phyloP scores from a whole-genome alignment of 2,797 vertebrate species.

The Enteromius afrohamiltoni region DNA sequence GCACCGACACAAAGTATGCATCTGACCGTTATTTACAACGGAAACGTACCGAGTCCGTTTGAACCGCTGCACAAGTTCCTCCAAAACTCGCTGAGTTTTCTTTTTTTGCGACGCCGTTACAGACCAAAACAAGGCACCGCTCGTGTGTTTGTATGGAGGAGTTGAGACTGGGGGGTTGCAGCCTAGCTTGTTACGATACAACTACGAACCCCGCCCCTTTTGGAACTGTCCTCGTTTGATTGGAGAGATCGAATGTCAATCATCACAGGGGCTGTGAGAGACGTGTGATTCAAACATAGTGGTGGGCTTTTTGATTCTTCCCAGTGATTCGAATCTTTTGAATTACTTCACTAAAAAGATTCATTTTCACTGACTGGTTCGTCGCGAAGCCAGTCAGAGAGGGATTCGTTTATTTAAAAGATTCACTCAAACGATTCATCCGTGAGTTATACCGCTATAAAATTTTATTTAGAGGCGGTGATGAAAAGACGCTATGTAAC shows the following conservation, averaged over 20 bases:
- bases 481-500: conserved; percentile 30
- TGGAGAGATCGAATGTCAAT: conserved; percentile 46
- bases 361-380: background rate
- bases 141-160: conserved; percentile 42
- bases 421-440: background rate
- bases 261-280: background rate
- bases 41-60: conserved; percentile 19
- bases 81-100: conserved; percentile 6
- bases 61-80: conserved; percentile 12
- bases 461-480: conserved; percentile 47
- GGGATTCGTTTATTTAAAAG: background rate
- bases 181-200: conserved; percentile 64
- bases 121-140: conserved; percentile 70
- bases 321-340: conserved; percentile 13
- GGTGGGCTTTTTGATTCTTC: background rate
- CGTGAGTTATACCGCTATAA: background rate
- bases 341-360: background rate
- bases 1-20: conserved; percentile 38
- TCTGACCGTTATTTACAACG: conserved; percentile 2
- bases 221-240: background rate
- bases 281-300: background rate
- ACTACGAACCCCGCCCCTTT: conserved; percentile 39
- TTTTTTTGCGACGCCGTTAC: conserved; percentile 14
- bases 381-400: background rate
- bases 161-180: conserved; percentile 57